Evolutionary conservation across 2,888 invertebrate genomes (phyloP).

Genomic region (Tethea ocularis): DNA sequence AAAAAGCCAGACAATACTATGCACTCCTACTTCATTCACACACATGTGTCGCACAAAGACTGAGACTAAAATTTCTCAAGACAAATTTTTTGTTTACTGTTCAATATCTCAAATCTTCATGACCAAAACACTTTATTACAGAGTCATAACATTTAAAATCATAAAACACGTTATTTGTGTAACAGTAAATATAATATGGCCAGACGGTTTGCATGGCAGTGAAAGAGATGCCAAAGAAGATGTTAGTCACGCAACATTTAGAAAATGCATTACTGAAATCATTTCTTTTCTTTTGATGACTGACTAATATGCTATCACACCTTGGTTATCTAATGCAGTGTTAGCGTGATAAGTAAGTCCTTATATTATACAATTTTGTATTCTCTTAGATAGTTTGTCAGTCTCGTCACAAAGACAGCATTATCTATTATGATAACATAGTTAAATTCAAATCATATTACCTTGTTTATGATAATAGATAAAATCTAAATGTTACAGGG

Average conservation of each 20-base stretch:
- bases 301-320: background rate
- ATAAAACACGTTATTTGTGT: conserved; percentile 17
- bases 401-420: too few species aligned
- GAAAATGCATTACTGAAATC: conserved; percentile 26
- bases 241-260: conserved; percentile 40
- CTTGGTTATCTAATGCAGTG: background rate
- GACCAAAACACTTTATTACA: background rate
- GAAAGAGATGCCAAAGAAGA: conserved; percentile 41
- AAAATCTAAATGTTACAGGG: conserved; percentile 31
- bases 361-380: background rate
- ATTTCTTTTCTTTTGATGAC: conserved; percentile 17
- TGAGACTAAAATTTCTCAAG: conserved; percentile 36
- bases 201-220: conserved; percentile 29
- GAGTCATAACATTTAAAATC: conserved; percentile 18
- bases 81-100: conserved; percentile 19
- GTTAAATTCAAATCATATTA: background rate
- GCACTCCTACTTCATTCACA: conserved; percentile 39
- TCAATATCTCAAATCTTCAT: conserved; percentile 5
- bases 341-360: too few species aligned
- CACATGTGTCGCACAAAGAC: conserved; percentile 41
- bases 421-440: too few species aligned
- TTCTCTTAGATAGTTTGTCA: too few species aligned
- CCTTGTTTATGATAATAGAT: background rate
- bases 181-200: conserved; percentile 18
- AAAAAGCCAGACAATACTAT: conserved; percentile 68